Evolutionary conservation across 2,797 vertebrate genomes (phyloP), one percentile per base, ranked within the genome.

Genomic region (Cossypha caffra): DNA sequence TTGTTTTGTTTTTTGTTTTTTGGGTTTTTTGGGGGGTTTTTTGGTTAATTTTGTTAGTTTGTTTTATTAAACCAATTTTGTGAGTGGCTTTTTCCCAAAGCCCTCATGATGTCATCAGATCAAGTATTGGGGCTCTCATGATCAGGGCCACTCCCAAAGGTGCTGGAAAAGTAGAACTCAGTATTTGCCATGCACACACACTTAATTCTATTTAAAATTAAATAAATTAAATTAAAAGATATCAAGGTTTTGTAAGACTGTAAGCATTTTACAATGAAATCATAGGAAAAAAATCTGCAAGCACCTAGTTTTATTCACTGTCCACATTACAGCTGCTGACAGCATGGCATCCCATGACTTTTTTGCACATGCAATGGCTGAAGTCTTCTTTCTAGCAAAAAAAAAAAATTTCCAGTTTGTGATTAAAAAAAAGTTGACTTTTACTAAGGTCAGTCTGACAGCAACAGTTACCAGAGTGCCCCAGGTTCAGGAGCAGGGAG

Each of bases 401-500:
- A 59, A 47, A 7, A 73, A 3, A 7, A 0, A 58, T 48, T 88
- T 90, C 33, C 24, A 40, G 14, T 68, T 94, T 89, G 18, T 79
- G 40, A 83, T n/a, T 3, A 80, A 68, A 68, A 69, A 51, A 72
- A 92, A 73, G 48, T 16, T 58, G n/a, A 57, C 8, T 91, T 92
- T 86, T 68, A 38, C 23, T 77, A 35, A 88, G 33, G 17, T 69
- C 31, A 72, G 5, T 33, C 23, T 71, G 57, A 40, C 24, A 86
- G 11, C 16, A 92, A 55, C 51, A 86, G 24, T 42, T 54, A 48
- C 7, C 9, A 69, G 24, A 64, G 12, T 23, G 61, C 5, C 4
- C 5, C 16, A 54, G 28, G 15, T 6, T 21, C 6, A 57, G 50
- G 67, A 68, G 1, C 1, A 73, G 29, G 7, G 3, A 1, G 2